Percentiles rank a stretch among this genome's conserved stretches.
Evolutionary conservation across 2,888 invertebrate species (phyloP).

Genomic region (Drosophila tripunctata): DNA sequence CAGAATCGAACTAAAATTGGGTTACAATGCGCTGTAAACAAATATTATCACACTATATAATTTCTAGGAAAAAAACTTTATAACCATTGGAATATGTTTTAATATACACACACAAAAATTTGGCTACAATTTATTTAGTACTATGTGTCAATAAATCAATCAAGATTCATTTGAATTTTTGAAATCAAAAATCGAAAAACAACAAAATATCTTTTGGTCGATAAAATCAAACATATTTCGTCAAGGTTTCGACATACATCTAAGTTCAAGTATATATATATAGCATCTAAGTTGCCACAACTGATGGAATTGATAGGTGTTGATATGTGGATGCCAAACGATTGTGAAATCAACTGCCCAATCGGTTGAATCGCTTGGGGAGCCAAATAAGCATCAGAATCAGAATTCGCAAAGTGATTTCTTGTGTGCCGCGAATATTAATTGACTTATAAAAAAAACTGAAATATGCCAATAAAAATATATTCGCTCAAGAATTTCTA

Average conservation of each 20-base stretch:
- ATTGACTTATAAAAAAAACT: conserved; percentile 67
- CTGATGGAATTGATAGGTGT: conserved; percentile 55
- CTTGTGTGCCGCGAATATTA: conserved; percentile 62
- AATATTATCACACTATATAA: conserved; percentile 26
- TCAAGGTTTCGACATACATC: conserved; percentile 67
- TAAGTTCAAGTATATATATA: conserved; percentile 20
- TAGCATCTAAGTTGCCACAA: conserved; percentile 1
- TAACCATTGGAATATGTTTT: background rate
- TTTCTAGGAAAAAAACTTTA: background rate
- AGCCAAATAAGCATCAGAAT: conserved; percentile 55
- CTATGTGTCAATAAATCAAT: conserved; percentile 48
- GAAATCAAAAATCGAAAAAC: conserved; percentile 22
- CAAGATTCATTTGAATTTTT: conserved; percentile 21
- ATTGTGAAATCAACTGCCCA: conserved; percentile 54
- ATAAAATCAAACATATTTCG: conserved; percentile 42
- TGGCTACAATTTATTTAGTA: conserved; percentile 25
- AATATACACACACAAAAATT: background rate
- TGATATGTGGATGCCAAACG: conserved; percentile 68
- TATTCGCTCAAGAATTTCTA: conserved; percentile 42
- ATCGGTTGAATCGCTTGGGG: conserved; percentile 10
- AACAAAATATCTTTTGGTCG: conserved; percentile 13
- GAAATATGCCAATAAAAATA: conserved; percentile 72
- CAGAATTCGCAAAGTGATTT: too few species aligned
- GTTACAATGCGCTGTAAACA: conserved; percentile 67
- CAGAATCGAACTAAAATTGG: conserved; percentile 49